phyloP scores from a whole-genome alignment of 1,140 invertebrate species.

The Trichoplusia ni region DNA sequence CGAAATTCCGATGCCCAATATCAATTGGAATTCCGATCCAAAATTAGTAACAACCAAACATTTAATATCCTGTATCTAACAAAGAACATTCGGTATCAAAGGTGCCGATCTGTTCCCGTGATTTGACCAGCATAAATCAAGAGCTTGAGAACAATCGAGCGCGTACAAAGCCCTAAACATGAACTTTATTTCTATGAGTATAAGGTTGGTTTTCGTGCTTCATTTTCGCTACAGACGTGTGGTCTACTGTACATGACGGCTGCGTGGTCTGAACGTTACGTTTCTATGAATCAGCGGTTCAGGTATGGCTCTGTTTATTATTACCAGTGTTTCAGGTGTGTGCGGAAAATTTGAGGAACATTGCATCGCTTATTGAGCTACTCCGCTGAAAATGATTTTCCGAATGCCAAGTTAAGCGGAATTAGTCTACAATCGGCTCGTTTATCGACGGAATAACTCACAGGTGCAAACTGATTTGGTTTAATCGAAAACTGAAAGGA shows the following conservation, averaged over 20 bases:
- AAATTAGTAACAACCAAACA: conserved; percentile 8
- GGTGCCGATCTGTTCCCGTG: conserved; percentile 12
- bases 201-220: too few relatives aligned
- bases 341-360: neutral
- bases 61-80: conserved; percentile 4
- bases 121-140: conserved; percentile 10
- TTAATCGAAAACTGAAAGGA: too few relatives aligned
- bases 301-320: conserved; percentile 4
- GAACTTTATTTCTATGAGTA: too few relatives aligned
- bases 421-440: too few relatives aligned
- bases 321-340: neutral
- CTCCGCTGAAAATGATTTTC: too few relatives aligned
- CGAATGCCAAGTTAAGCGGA: too few relatives aligned
- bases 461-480: too few relatives aligned
- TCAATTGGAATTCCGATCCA: neutral
- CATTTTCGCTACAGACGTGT: too few relatives aligned
- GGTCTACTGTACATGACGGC: too few relatives aligned
- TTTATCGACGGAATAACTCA: too few relatives aligned
- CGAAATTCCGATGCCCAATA: neutral
- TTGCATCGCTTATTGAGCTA: too few relatives aligned
- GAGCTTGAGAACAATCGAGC: neutral
- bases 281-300: neutral
- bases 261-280: neutral
- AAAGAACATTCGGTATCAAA: conserved; percentile 17
- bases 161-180: too few relatives aligned